phyloP scores from a whole-genome alignment of 2,113 vertebrate genomes.

The Microcebus lehilahytsara region DNA sequence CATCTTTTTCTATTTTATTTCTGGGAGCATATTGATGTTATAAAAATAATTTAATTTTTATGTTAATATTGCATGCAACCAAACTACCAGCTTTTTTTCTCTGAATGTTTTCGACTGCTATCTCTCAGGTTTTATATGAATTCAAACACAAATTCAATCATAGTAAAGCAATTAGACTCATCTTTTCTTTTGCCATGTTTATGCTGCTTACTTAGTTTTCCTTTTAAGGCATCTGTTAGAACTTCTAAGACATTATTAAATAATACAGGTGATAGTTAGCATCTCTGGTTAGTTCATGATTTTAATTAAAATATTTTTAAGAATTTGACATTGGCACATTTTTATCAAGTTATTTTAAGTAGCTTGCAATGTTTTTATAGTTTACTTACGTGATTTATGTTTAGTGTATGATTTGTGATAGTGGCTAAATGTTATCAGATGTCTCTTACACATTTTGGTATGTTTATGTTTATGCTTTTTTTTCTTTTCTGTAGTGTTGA shows the following conservation, averaged over 20 bases:
- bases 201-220: background rate
- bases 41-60: background rate
- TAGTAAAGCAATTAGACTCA: background rate
- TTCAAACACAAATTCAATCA: background rate
- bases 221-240: background rate
- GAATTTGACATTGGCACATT: background rate
- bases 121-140: background rate
- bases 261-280: background rate
- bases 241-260: background rate
- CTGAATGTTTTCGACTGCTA: background rate
- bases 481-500: background rate
- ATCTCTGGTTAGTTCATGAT: background rate
- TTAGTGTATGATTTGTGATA: background rate
- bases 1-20: background rate
- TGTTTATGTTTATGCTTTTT: background rate
- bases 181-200: background rate
- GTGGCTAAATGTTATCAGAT: background rate
- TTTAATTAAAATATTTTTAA: background rate
- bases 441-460: background rate
- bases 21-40: background rate
- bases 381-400: background rate
- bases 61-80: background rate
- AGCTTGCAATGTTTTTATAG: background rate
- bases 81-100: background rate
- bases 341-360: background rate